Evolutionary conservation across 2,888 invertebrate species (phyloP), one percentile per base, ranked within the genome.

Genomic region (Agrotis segetum): DNA sequence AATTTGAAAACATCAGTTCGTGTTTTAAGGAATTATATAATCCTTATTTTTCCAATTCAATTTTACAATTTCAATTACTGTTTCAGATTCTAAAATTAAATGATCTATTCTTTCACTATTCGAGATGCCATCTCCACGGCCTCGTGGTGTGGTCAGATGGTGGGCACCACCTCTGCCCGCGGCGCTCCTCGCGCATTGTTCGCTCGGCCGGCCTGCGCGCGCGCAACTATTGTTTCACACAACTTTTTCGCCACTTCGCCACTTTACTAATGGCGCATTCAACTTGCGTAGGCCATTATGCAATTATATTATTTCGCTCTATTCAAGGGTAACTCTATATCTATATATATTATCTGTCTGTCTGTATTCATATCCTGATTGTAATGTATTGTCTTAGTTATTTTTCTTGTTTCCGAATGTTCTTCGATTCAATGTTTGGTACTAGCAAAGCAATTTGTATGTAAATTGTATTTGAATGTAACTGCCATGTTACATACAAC

Each of bases 181-280:
- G 88, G 88, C 87, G 68, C 78, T 77, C 65, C 85, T 74, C 84
- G 79, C 85, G 79, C 89, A 91, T 91, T 91, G 91, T 91, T 88
- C 87, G 79, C 70, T 64, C 74, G 70, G 76, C 83, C 69, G 67
- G 85, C 74, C 80, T 79, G 79, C 81, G 82, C 80, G 67, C 67
- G 66, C 79, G 71, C 71, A 80, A 62, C 90, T 87, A 89, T 91
- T 92, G 91, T 91, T 88, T 80, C 78, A 74, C 80, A 80, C 83
- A 72, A 86, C 73, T 85, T 90, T 89, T 90, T 91, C 89, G 86
- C 89, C 90, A 91, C 90, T 87, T 90, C 83, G 77, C 82, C 83
- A 83, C 79, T 81, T 77, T 72, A 81, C 84, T 86, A 87, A 86
- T 86, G 76, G 85, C 82, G 82, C 81, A 87, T 87, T 87, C 84